Conservation (phyloP, 2,888 invertebrate genomes). For the Noctua comes region DNA sequence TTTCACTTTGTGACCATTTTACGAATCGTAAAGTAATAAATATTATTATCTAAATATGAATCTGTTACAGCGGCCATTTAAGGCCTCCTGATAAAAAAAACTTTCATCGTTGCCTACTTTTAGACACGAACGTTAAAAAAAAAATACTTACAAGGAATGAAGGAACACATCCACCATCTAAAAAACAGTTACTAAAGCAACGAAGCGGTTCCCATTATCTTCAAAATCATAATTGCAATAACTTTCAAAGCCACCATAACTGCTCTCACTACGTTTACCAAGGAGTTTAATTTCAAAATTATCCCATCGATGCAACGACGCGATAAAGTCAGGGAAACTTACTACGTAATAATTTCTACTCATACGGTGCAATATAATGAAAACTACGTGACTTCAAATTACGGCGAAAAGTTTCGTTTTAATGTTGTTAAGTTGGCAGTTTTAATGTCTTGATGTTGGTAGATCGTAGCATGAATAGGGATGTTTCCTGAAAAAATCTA, state of each 20-base stretch:
- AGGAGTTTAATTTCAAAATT: conserved; percentile 50
- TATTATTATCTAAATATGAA: not conserved
- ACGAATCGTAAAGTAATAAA: too few relatives aligned
- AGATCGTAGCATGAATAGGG: not conserved
- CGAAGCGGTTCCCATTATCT: conserved; percentile 47
- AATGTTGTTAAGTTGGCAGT: conserved; percentile 52
- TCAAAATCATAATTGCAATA: conserved; percentile 69
- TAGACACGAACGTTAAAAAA: not conserved
- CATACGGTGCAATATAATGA: conserved; percentile 68
- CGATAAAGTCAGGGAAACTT: conserved; percentile 62
- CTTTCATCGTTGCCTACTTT: not conserved
- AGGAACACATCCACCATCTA: not conserved
- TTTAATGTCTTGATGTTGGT: conserved; percentile 14
- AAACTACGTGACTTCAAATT: conserved; percentile 70
- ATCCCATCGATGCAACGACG: conserved; percentile 58
- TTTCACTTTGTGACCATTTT: too few relatives aligned
- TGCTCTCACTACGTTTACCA: conserved; percentile 71
- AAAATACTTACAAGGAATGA: not conserved
- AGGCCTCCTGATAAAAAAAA: not conserved
- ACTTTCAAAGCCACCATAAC: conserved; percentile 70
- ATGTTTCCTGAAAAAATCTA: too few relatives aligned
- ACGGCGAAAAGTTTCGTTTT: conserved; percentile 57
- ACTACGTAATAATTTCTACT: conserved; percentile 66
- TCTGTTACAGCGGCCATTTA: too few relatives aligned
- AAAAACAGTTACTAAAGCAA: conserved; percentile 9